A percentile compares a stretch with the other conserved stretches of the same genome.
Evolutionary conservation across 2,797 vertebrate species (phyloP).

Genomic region (Coluber constrictor): DNA sequence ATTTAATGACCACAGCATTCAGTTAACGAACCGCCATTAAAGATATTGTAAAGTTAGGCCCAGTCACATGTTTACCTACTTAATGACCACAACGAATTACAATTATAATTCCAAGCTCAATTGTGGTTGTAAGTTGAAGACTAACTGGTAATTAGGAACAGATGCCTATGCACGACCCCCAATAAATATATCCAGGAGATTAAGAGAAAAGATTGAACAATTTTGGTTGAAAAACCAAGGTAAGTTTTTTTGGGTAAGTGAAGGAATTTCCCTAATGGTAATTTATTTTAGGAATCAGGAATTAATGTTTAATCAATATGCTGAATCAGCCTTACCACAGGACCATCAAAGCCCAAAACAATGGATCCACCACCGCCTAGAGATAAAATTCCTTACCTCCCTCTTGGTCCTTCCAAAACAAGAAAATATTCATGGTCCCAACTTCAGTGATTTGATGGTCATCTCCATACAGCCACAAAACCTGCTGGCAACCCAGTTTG

Average conservation of each 20-base stretch:
- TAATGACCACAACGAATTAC: background rate
- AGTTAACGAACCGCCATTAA: background rate
- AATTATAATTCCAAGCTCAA: background rate
- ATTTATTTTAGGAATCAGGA: background rate
- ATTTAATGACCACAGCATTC: background rate
- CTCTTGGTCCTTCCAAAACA: conserved; percentile 83
- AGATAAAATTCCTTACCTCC: conserved; percentile 72
- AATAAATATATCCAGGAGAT: background rate
- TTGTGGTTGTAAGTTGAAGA: background rate
- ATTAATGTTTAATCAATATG: background rate
- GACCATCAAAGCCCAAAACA: background rate
- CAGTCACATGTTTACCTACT: background rate
- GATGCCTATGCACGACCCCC: background rate
- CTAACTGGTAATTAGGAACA: background rate
- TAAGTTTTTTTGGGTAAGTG: background rate
- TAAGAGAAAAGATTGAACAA: background rate
- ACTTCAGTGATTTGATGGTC: conserved; percentile 86
- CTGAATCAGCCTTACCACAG: background rate
- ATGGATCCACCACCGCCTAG: background rate
- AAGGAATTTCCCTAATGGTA: background rate
- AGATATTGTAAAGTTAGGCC: background rate
- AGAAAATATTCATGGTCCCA: conserved; percentile 93
- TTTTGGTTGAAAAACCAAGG: background rate
- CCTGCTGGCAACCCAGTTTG: conserved; percentile 83
- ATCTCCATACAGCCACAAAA: conserved; percentile 85